Evolutionary conservation across 2,797 vertebrate genomes (phyloP).

Genomic region (Acipenser transmontanus): DNA sequence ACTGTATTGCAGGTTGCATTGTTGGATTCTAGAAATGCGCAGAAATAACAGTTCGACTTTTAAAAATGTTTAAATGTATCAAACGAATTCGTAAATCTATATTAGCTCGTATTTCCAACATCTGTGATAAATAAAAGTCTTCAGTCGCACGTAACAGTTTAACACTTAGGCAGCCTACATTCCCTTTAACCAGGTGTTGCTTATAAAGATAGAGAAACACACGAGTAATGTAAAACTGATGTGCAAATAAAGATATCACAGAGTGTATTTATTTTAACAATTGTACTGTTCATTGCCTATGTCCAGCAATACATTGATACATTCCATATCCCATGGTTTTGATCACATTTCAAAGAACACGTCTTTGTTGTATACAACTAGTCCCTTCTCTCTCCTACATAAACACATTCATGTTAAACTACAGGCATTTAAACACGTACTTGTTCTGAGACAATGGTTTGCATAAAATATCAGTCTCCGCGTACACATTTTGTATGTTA

Average conservation of each 20-base stretch:
- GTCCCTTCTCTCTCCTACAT: too few relatives aligned
- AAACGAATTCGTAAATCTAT: constrained; percentile 31
- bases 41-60: constrained; percentile 15
- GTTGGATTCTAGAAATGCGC: not conserved
- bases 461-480: too few relatives aligned
- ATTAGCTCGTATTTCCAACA: constrained; percentile 43
- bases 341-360: too few relatives aligned
- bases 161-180: constrained; percentile 33
- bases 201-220: constrained; percentile 39
- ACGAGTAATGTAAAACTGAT: constrained; percentile 38
- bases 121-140: constrained; percentile 42
- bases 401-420: too few relatives aligned
- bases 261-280: constrained; percentile 22
- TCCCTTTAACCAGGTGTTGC: constrained; percentile 41
- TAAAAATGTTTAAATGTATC: constrained; percentile 30
- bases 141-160: constrained; percentile 38
- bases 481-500: too few relatives aligned
- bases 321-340: too few relatives aligned
- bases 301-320: too few relatives aligned
- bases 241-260: constrained; percentile 34
- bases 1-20: too few relatives aligned
- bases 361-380: too few relatives aligned
- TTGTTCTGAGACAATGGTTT: too few relatives aligned
- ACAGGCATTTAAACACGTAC: too few relatives aligned
- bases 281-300: too few relatives aligned